Evolutionary conservation across 1,140 invertebrate genomes (phyloP), one percentile per base, ranked within the genome.

Genomic region (Ips nitidus): DNA sequence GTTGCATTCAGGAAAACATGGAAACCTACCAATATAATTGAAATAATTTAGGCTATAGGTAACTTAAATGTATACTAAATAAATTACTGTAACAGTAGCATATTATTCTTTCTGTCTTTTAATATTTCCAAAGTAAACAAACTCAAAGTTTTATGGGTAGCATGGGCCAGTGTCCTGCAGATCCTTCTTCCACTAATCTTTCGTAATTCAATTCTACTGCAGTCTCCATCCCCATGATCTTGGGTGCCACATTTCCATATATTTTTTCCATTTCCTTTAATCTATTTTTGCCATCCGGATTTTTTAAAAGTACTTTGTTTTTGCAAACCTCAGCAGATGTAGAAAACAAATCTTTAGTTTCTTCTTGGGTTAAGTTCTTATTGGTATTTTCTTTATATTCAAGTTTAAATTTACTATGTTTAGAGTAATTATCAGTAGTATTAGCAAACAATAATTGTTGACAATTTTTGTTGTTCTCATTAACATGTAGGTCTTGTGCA

Each of bases 161-260:
- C 22, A 22, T 22, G 22, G 91, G 91, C 91, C 91, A 93, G 62
- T 86, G 84, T 55, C 84, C 80, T 22, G 89, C 86, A 72, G 89
- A 87, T 8, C 82, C 74, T 67, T 83, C 83, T 77, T 91, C 88
- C 74, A 83, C 81, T 66, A 86, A 84, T 72, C 84, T 81, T 70
- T 92, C 86, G 77, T 85, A 89, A 41, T 85, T 85, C 53, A 89
- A 83, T 73, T 90, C 84, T 47, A 91, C 73, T 4, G 88, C 87
- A 63, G 88, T 90, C 82, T 93, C 91, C 84, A 92, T 87, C 2
- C 87, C 89, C 72, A 88, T 84, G 75, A 93, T 89, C 77, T 83
- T 88, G n/a, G 87, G 81, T 75, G 87, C 85, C 8, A 80, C 82
- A 38, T 83, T 78, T 2, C 88, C 88, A 77, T 90, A 90, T 2